Percentiles rank a stretch among this genome's conserved stretches.
Evolutionary conservation across 1,140 invertebrate genomes (phyloP).

Genomic region (Atta cephalotes): DNA sequence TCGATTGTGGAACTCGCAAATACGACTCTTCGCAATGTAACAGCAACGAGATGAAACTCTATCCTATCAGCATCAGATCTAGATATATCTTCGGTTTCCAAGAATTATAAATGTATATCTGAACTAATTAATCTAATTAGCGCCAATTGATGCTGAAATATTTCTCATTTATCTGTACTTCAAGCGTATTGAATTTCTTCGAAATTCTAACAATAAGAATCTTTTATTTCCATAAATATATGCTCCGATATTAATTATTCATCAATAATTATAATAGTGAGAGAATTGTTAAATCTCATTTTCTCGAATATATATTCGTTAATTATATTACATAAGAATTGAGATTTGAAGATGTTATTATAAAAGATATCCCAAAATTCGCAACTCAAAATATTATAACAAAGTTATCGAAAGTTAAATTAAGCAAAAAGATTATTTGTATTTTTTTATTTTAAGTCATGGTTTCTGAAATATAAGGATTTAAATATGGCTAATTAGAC

Average conservation of each 20-base stretch:
- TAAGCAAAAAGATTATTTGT: too few species aligned
- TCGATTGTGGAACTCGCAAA: slow-evolving; percentile 28
- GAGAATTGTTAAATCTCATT: background rate
- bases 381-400: too few species aligned
- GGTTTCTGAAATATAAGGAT: too few species aligned
- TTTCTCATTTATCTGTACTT: slow-evolving; percentile 3
- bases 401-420: too few species aligned
- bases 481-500: too few species aligned
- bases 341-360: too few species aligned
- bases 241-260: background rate
- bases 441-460: too few species aligned
- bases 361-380: too few species aligned
- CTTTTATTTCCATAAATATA: background rate
- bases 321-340: too few species aligned
- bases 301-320: background rate
- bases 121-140: slow-evolving; percentile 31
- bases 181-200: background rate
- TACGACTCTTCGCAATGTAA: background rate
- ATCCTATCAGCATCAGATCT: background rate
- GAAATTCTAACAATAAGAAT: background rate
- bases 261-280: background rate
- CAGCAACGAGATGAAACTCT: background rate
- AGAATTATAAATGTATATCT: slow-evolving; percentile 9
- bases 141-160: slow-evolving; percentile 2
- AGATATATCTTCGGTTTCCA: background rate